Conservation (phyloP, 2,888 invertebrate species). For the Venusia cambrica region DNA sequence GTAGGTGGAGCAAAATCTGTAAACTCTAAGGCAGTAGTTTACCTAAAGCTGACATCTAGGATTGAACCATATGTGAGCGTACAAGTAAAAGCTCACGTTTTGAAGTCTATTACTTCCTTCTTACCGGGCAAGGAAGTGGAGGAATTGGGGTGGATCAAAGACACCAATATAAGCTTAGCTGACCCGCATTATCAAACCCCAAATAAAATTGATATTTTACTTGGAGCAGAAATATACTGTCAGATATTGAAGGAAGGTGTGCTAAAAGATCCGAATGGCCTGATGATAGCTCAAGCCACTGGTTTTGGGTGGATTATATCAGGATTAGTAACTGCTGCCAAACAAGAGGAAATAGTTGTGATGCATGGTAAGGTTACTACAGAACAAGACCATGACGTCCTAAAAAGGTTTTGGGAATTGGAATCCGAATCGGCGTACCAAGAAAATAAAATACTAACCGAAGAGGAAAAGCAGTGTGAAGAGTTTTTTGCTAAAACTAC, state of each 20-base stretch:
- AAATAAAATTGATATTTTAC: conserved; percentile 2
- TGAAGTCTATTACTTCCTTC: not conserved
- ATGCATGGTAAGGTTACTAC: conserved; percentile 10
- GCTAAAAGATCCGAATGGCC: not conserved
- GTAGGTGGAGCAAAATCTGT: not conserved
- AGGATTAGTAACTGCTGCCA: not conserved
- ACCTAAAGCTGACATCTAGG: not conserved
- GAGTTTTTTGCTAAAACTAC: conserved; percentile 7
- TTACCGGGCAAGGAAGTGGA: not conserved
- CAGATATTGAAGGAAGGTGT: not conserved
- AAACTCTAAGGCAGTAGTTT: not conserved
- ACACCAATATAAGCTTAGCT: not conserved
- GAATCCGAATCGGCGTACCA: conserved; percentile 27
- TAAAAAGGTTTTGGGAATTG: conserved; percentile 30
- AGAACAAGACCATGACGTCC: conserved; percentile 20
- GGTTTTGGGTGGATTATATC: conserved; percentile 3
- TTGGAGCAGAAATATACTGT: conserved; percentile 1
- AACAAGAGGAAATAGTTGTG: conserved; percentile 1
- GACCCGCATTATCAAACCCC: conserved; percentile 2
- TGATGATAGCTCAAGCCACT: not conserved
- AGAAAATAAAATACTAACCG: conserved; percentile 14
- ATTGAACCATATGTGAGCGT: not conserved
- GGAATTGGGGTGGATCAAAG: not conserved
- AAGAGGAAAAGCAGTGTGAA: conserved; percentile 29
- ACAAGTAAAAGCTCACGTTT: conserved; percentile 1